A percentile compares a stretch with the other conserved stretches of the same genome.
These are phyloP conservation scores for Astyanax mexicanus DNA, from an alignment of 2,797 vertebrate species.

Conservation along the genomic window DNA sequence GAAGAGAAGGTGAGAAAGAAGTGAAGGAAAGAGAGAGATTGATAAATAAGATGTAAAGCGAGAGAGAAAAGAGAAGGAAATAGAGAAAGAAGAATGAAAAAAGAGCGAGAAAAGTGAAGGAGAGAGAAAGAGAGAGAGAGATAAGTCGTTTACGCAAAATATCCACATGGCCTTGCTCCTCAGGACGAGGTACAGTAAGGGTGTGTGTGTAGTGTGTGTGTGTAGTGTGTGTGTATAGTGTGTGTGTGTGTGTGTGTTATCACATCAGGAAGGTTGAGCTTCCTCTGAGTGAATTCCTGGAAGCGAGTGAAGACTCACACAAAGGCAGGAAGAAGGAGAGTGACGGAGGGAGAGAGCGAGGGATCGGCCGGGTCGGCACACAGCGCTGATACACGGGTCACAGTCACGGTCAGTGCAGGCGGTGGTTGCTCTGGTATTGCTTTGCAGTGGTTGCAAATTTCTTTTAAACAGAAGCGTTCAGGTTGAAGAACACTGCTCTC, in stretches of 20 bases:
- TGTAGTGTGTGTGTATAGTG: too few species aligned
- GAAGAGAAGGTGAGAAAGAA: too few species aligned
- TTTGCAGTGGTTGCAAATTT: too few species aligned
- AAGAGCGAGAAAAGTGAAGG: too few species aligned
- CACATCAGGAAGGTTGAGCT: conserved; percentile 69
- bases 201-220: conserved; percentile 54
- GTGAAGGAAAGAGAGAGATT: too few species aligned
- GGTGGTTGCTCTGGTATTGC: too few species aligned
- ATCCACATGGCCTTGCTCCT: conserved; percentile 18
- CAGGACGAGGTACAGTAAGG: conserved; percentile 13
- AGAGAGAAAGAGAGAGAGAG: too few species aligned
- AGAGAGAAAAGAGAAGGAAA: too few species aligned
- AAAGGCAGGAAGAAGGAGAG: conserved; percentile 79
- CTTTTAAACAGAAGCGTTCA: too few species aligned
- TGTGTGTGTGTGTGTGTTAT: conserved; percentile 62
- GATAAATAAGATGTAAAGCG: too few species aligned
- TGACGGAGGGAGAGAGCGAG: conserved; percentile 62
- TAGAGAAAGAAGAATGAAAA: too few species aligned
- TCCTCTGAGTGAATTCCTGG: conserved; percentile 82
- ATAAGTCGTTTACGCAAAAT: neutral
- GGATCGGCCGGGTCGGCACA: neutral
- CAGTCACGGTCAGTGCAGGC: conserved; percentile 1
- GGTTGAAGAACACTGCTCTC: too few species aligned
- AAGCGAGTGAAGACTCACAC: conserved; percentile 72
- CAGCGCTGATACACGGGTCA: conserved; percentile 18